Evolutionary conservation across 2,113 vertebrate genomes (phyloP).

Genomic region (Poeciliopsis occidentalis): DNA sequence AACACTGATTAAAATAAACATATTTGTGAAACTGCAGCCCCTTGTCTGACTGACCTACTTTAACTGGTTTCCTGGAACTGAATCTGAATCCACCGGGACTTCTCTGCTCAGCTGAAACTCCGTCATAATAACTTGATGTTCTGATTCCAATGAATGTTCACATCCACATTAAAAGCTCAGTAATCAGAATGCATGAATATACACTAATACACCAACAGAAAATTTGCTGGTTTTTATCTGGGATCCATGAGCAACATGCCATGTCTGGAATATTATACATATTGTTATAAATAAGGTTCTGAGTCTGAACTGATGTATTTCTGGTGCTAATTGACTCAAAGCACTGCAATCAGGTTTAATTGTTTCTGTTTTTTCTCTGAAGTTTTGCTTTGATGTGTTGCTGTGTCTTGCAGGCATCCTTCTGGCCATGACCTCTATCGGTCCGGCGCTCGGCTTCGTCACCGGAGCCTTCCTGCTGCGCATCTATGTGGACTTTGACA

Average conservation of each 20-base stretch:
- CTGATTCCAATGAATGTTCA: neutral
- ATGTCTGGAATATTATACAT: no score
- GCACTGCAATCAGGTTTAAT: no score
- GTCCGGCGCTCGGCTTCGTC: constrained; percentile 88
- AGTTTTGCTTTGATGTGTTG: neutral
- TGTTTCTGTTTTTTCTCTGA: neutral
- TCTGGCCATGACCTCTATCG: constrained; percentile 86
- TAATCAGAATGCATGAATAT: no score
- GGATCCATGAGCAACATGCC: no score
- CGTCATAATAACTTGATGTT: neutral
- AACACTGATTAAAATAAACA: neutral
- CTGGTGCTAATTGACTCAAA: no score
- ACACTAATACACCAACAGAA: no score
- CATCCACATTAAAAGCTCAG: no score
- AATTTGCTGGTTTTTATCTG: no score
- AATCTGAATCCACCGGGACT: neutral
- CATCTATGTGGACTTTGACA: constrained; percentile 90
- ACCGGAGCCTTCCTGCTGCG: constrained; percentile 84
- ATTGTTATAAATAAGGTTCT: neutral
- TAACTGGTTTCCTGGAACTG: neutral
- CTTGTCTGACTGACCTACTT: constrained; percentile 4
- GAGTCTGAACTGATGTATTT: no score
- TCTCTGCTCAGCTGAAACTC: no score
- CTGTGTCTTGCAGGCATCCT: constrained; percentile 83
- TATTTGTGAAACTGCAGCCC: neutral